Evolutionary conservation across 2,797 vertebrate genomes (phyloP).

Genomic region (Cacajao melanocephalus): DNA sequence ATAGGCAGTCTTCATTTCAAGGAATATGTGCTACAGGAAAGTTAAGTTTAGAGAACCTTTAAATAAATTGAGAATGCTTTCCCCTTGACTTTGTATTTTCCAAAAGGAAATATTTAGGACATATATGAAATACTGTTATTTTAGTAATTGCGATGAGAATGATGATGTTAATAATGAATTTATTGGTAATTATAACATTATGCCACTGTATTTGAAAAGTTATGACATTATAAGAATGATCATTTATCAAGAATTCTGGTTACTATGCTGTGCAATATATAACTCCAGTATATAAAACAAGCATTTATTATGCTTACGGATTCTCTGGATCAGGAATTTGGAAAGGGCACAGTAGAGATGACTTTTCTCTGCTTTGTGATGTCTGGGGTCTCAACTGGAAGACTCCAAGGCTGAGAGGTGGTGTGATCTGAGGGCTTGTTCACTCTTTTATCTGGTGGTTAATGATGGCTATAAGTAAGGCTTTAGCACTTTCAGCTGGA

Average conservation of each 20-base stretch:
- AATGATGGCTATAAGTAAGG: not conserved
- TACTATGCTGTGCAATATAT: not conserved
- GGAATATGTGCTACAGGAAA: constrained; percentile 3
- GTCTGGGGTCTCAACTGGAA: not conserved
- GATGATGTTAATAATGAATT: not conserved
- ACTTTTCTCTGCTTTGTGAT: not conserved
- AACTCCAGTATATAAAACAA: not conserved
- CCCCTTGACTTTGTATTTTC: not conserved
- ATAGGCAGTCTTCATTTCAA: constrained; percentile 14
- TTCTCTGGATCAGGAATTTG: not conserved
- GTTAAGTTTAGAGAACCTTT: constrained; percentile 54
- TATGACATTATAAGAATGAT: not conserved
- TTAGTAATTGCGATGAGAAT: not conserved
- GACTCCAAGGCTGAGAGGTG: not conserved
- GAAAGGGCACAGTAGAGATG: not conserved
- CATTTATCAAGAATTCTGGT: not conserved
- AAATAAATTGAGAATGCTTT: constrained; percentile 36
- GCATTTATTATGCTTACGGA: not conserved
- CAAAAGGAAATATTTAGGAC: not conserved
- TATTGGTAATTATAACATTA: not conserved
- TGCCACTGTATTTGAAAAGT: not conserved
- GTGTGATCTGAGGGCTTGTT: not conserved
- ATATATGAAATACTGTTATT: not conserved
- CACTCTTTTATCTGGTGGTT: not conserved
- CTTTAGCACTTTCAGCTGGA: not conserved